phyloP scores from a whole-genome alignment of 2,113 vertebrate species.

The Cheilinus undulatus region DNA sequence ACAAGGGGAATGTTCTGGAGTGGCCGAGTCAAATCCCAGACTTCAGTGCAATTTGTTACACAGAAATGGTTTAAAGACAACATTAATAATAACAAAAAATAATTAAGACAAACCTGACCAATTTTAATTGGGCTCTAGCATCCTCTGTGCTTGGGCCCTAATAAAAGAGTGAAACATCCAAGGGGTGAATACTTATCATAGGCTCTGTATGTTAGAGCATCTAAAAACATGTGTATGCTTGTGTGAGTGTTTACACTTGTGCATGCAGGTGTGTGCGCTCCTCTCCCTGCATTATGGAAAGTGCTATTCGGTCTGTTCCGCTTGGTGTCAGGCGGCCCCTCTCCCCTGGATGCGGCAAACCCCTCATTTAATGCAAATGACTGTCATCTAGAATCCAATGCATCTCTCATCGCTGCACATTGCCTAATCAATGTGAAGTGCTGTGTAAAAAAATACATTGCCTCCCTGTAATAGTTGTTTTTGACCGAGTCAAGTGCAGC shows the following conservation, averaged over 20 bases:
- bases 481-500: constrained; percentile 99
- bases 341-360: constrained; percentile 88
- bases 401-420: constrained; percentile 94
- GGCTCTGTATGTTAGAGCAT: constrained; percentile 13
- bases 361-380: constrained; percentile 99
- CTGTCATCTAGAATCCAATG: constrained; percentile 96
- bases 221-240: constrained; percentile 1
- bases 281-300: constrained; percentile 59
- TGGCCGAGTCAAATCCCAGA: too few species aligned
- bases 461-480: constrained; percentile 97
- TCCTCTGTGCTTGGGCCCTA: too few species aligned
- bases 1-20: too few species aligned
- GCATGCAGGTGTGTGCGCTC: constrained; percentile 37
- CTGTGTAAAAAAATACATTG: constrained; percentile 99
- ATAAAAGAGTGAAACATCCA: too few species aligned
- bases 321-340: constrained; percentile 72
- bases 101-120: too few species aligned
- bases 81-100: too few species aligned
- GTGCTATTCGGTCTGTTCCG: constrained; percentile 63
- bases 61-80: too few species aligned
- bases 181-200: too few species aligned
- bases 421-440: constrained; percentile 99
- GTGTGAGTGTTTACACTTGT: constrained; percentile 33
- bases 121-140: too few species aligned
- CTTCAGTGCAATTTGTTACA: too few species aligned